Base-by-base conservation (phyloP, 2,888 invertebrate species). In the Sinopyrophorus schimmeli region DNA sequence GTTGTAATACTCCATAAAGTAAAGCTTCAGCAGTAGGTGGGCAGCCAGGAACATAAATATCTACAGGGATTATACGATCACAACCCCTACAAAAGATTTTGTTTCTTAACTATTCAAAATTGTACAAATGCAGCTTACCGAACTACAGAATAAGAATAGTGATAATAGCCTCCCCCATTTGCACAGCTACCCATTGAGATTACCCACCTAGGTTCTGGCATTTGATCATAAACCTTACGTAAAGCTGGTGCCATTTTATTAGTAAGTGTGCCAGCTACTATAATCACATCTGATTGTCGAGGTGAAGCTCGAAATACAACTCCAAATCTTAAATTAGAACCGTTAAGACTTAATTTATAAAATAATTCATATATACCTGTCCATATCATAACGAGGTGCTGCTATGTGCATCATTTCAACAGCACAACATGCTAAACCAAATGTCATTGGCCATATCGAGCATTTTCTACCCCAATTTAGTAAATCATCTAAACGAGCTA, bases 1-100 rank as follows among this genome's bases (percentile, higher is more conserved):
- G 76, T 68, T 89, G 89, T 41, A 94, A 75, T 65, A 94, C 77
- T 14, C 85, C 89, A 66, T 94, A 95, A 41, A 94, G 74, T 9
- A 94, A 75, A 1, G 94, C 93, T 75, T 95, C 94, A 0, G 93
- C 92, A 0, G 92, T 89, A n/a, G 94, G 94, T 15, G 94, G 94
- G 74, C 94, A 95, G 7, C 93, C 92, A 53, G 92, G 92, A 26
- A 94, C 91, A 71, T 94, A 94, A 60, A 94, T 88, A 70, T 94
- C 93, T 46, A 90, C 87, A 23, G 89, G 89, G 57, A 89, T 79
- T 54, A 89, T 81, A 51, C 88, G 76, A 69, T 91, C 89, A 68
- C 87, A 87, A 7, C 90, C 90, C 58, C 89, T 63, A 23, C 11
- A 50, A 27, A 39, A 5, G 5, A 38, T 15, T 32, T 7, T 3